A percentile compares a stretch with the other conserved stretches of the same genome.
Conservation (phyloP, 2,113 vertebrate genomes). For the Morone saxatilis region DNA sequence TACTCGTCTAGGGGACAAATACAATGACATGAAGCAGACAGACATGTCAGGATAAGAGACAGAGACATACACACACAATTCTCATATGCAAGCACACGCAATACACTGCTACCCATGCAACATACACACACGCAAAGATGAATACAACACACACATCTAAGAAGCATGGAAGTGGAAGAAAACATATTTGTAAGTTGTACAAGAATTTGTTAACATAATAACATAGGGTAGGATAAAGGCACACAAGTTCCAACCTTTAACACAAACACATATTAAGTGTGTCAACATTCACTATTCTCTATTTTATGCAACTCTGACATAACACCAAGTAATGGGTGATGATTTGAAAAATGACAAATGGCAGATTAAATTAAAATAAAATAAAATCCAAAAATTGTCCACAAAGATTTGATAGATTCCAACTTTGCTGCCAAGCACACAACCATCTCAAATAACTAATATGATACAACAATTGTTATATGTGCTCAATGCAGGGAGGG, state of each 20-base stretch:
- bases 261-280: background rate
- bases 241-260: background rate
- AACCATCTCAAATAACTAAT: background rate
- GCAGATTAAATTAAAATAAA: too few species aligned
- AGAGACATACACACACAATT: background rate
- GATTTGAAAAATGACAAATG: conserved; percentile 12
- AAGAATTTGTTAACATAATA: background rate
- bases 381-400: too few species aligned
- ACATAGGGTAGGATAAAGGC: background rate
- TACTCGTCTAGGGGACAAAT: conserved; percentile 51
- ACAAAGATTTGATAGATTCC: background rate
- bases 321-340: background rate
- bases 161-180: background rate
- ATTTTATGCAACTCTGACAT: background rate
- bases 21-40: conserved; percentile 45
- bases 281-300: conserved; percentile 1
- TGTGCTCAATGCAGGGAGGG: conserved; percentile 46
- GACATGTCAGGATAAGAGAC: conserved; percentile 39
- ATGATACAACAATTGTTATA: background rate
- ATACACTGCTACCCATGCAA: background rate
- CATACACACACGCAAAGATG: background rate
- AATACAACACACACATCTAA: background rate
- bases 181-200: background rate
- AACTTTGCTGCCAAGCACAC: background rate
- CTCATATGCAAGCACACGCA: background rate